Conservation (phyloP, 2,888 invertebrate genomes). For the Nomada hirtipes region DNA sequence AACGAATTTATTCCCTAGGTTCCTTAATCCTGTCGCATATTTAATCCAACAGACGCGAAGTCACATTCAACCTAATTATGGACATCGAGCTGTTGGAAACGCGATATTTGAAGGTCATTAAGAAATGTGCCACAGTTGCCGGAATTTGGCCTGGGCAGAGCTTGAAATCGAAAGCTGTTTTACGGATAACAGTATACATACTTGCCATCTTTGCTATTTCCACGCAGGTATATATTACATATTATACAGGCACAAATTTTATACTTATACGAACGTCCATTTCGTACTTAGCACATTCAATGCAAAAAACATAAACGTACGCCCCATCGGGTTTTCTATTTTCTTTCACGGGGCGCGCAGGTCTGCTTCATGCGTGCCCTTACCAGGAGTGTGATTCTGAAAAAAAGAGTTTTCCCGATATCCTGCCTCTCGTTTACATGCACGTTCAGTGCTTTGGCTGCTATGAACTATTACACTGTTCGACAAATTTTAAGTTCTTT, state of each 20-base stretch:
- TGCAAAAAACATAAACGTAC: too few species aligned
- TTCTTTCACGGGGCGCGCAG: too few species aligned
- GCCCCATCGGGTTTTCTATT: too few species aligned
- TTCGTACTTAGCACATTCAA: background rate
- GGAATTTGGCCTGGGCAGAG: constrained; percentile 28
- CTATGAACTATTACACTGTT: too few species aligned
- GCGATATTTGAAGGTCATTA: background rate
- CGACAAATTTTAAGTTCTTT: too few species aligned
- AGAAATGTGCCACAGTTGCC: background rate
- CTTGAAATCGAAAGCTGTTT: background rate
- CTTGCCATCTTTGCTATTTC: background rate
- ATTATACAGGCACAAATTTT: too few species aligned
- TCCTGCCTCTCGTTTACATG: too few species aligned
- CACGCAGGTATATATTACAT: background rate
- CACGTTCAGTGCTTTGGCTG: too few species aligned
- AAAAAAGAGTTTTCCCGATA: too few species aligned
- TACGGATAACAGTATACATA: background rate
- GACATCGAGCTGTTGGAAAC: background rate
- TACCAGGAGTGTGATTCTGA: too few species aligned
- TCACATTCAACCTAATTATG: background rate
- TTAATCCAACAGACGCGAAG: background rate
- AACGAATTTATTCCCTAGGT: background rate
- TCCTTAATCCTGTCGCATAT: too few species aligned
- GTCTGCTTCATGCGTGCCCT: too few species aligned
- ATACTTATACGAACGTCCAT: background rate